Evolutionary conservation across 1,140 invertebrate species (phyloP).

Genomic region (Platyura marginata): DNA sequence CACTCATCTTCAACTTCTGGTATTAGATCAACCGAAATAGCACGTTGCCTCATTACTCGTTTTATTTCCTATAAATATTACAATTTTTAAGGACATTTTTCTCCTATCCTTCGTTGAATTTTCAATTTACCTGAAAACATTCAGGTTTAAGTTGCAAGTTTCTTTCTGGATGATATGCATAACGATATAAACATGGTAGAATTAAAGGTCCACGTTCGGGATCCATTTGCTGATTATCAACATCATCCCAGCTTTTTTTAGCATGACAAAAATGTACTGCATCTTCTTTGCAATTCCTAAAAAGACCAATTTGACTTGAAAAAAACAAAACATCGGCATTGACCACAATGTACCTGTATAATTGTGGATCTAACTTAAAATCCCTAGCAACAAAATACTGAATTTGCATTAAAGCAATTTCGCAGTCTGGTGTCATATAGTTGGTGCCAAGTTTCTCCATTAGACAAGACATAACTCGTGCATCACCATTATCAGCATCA

Average conservation of each 20-base stretch:
- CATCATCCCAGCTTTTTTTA: conserved; percentile 54
- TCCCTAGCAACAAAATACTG: conserved; percentile 93
- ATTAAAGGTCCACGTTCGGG: conserved; percentile 59
- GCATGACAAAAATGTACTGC: conserved; percentile 68
- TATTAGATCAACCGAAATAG: conserved; percentile 78
- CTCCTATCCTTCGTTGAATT: too few relatives aligned
- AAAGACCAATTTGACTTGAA: not conserved
- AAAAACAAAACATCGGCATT: too few relatives aligned
- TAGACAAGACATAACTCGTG: conserved; percentile 79
- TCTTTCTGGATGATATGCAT: conserved; percentile 57
- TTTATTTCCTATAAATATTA: conserved; percentile 61
- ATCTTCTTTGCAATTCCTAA: conserved; percentile 65
- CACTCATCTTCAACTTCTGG: conserved; percentile 88
- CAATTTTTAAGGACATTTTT: too few relatives aligned
- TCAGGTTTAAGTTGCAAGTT: conserved; percentile 38
- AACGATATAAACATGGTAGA: conserved; percentile 81
- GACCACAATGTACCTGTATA: conserved; percentile 34
- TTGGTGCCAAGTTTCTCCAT: conserved; percentile 77
- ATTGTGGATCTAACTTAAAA: conserved; percentile 77
- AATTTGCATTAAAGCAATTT: conserved; percentile 81
- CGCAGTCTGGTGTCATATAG: conserved; percentile 75
- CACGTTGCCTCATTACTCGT: conserved; percentile 80
- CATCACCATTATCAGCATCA: conserved; percentile 44
- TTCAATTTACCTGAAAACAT: conserved; percentile 27
- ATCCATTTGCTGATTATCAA: conserved; percentile 38